These are phyloP conservation scores for Heterochromis multidens DNA, from an alignment of 2,113 vertebrate genomes.

Conservation along the genomic window DNA sequence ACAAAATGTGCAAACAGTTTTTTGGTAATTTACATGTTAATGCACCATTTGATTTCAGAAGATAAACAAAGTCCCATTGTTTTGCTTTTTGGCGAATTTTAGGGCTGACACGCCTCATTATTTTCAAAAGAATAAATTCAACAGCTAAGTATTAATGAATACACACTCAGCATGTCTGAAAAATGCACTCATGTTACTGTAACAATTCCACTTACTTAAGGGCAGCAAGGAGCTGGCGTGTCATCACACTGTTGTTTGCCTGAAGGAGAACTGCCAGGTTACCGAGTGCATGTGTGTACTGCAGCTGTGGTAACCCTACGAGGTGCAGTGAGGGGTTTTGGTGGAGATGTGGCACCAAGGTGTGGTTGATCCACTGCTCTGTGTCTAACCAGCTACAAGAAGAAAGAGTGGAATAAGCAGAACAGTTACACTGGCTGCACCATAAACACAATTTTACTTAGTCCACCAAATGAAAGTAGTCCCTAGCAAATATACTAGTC, in stretches of 20 bases:
- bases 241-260: constrained; percentile 56
- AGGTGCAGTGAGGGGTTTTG: constrained; percentile 60
- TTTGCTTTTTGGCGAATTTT: not conserved
- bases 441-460: not conserved
- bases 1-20: not conserved
- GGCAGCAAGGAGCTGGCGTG: constrained; percentile 39
- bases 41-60: not conserved
- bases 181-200: not conserved
- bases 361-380: constrained; percentile 69
- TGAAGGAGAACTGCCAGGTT: not conserved
- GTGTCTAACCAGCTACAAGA: constrained; percentile 66
- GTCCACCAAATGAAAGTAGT: not conserved
- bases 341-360: constrained; percentile 70
- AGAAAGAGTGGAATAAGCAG: not conserved
- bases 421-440: not conserved
- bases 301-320: constrained; percentile 64
- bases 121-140: not conserved
- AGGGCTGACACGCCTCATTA: not conserved
- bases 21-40: not conserved
- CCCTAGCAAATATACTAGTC: accelerated
- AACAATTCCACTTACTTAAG: constrained; percentile 59
- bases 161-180: not conserved
- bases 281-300: not conserved
- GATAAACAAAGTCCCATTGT: not conserved
- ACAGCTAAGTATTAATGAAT: not conserved